Base-by-base conservation (phyloP, 2,113 vertebrate genomes). In the Plotosus lineatus region DNA sequence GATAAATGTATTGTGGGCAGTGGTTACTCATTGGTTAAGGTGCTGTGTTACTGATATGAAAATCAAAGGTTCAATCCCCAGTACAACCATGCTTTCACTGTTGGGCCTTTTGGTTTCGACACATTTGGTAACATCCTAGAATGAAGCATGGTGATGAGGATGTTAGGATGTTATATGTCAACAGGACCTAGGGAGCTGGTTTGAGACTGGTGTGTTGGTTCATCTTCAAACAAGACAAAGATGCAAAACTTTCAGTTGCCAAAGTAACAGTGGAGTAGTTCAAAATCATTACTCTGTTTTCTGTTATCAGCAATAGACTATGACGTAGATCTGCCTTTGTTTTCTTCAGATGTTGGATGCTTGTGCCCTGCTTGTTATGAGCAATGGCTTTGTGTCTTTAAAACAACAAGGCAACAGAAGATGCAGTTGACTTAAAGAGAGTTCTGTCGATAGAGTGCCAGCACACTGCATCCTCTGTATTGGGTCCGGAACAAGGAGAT, bases 381-480 rank as follows among this genome's bases (percentile, higher is more conserved):
- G 15, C 42, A 21, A n/a, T 65, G 44, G 61, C 78, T 81, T 51
- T 76, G 82, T 38, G 50, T 56, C 79, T n/a, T 33, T 65, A 72
- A 42, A 74, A 77, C 75, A 73, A 42, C 74, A 83, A 85, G 84
- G 72, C 78, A 60, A 86, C 74, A 81, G 74, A 86, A 87, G 73
- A 84, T 75, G 33, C 55, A 87, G 86, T 80, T 46, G 76, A 92
- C 84, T 88, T 87, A 44, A 90, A 88, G 83, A 66, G 68, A 82
- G 84, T 86, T 77, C 85, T 69, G 86, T 89, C 85, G 87, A 90
- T 91, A 85, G 90, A 91, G 86, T 89, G 44, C 69, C 56, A 19
- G 80, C 83, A 90, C 88, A 91, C 86, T 89, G 89, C 82, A 78
- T 61, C 82, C 78, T 82, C 84, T 86, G 78, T 84, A 78, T 66